These are phyloP conservation scores for Drosophila ogumai DNA, from an alignment of 1,140 invertebrate genomes.

Conservation along the genomic window DNA sequence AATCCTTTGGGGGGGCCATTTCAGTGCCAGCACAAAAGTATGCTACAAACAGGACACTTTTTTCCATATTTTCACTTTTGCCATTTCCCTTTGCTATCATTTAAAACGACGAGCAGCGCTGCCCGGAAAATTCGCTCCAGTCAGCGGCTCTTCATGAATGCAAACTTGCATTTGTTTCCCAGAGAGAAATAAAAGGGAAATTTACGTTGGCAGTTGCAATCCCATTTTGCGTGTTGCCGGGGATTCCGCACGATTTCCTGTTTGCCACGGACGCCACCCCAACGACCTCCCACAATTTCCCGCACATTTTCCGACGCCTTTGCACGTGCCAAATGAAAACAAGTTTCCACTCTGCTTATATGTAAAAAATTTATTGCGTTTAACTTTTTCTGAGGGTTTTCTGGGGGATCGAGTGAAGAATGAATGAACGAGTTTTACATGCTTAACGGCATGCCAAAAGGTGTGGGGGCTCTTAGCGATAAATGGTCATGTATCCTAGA, in stretches of 20 bases:
- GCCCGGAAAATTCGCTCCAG: slow-evolving; percentile 24
- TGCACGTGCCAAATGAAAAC: slow-evolving; percentile 33
- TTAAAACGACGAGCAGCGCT: slow-evolving; percentile 7
- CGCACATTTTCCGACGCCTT: slow-evolving; percentile 8
- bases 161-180: slow-evolving; percentile 36
- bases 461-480: slow-evolving; percentile 34
- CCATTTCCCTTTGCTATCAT: slow-evolving; percentile 27
- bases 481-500: slow-evolving; percentile 32
- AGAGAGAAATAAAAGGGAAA: slow-evolving; percentile 35
- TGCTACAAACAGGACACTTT: slow-evolving; percentile 7
- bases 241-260: slow-evolving; percentile 61
- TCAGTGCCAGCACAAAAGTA: slow-evolving; percentile 9
- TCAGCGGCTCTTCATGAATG: slow-evolving; percentile 26
- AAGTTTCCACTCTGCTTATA: slow-evolving; percentile 28
- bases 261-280: slow-evolving; percentile 22
- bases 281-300: slow-evolving; percentile 13
- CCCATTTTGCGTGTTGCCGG: slow-evolving; percentile 64
- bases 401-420: neutral
- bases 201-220: slow-evolving; percentile 69
- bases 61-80: slow-evolving; percentile 12
- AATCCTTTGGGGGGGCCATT: slow-evolving; percentile 12
- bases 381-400: slow-evolving; percentile 35
- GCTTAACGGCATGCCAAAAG: slow-evolving; percentile 56
- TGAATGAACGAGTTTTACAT: slow-evolving; percentile 60
- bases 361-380: slow-evolving; percentile 66